Evolutionary conservation across 2,888 invertebrate species (phyloP).

Genomic region (Hemistola chrysoprasaria): DNA sequence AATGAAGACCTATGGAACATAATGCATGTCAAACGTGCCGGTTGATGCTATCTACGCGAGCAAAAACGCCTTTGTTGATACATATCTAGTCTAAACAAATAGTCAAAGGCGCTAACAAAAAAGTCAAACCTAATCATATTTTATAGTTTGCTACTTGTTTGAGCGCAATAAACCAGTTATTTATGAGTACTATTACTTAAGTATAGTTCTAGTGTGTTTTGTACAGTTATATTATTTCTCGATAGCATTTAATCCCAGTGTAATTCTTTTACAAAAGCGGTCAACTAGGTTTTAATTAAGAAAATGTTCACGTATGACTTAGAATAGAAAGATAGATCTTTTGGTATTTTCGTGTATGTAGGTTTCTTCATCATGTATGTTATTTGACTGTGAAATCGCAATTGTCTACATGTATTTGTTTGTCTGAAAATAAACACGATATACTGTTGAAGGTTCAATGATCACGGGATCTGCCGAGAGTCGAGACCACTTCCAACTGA

Average conservation of each 20-base stretch:
- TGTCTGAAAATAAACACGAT: slow-evolving; percentile 45
- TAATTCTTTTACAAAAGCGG: too few relatives aligned
- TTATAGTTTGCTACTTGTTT: slow-evolving; percentile 32
- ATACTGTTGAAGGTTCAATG: slow-evolving; percentile 57
- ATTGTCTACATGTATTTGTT: slow-evolving; percentile 46
- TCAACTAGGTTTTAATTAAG: too few relatives aligned
- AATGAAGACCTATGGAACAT: slow-evolving; percentile 45
- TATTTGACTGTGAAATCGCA: slow-evolving; percentile 55
- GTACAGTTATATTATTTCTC: too few relatives aligned
- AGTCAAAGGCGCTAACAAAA: slow-evolving; percentile 41
- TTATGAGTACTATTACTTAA: too few relatives aligned
- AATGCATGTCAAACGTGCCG: slow-evolving; percentile 26
- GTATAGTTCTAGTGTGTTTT: too few relatives aligned
- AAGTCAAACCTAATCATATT: slow-evolving; percentile 39
- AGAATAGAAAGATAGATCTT: too few relatives aligned
- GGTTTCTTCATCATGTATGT: slow-evolving; percentile 34
- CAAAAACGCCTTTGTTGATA: slow-evolving; percentile 46
- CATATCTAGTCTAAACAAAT: slow-evolving; percentile 60
- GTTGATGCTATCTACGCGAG: slow-evolving; percentile 38
- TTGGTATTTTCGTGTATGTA: slow-evolving; percentile 29
- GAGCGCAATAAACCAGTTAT: slow-evolving; percentile 34
- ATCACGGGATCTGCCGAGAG: slow-evolving; percentile 46
- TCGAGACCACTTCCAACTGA: slow-evolving; percentile 34
- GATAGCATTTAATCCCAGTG: too few relatives aligned
- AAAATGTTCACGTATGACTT: slow-evolving; percentile 1